Conservation (phyloP, 2,113 vertebrate species). For the Eurystomus gularis region DNA sequence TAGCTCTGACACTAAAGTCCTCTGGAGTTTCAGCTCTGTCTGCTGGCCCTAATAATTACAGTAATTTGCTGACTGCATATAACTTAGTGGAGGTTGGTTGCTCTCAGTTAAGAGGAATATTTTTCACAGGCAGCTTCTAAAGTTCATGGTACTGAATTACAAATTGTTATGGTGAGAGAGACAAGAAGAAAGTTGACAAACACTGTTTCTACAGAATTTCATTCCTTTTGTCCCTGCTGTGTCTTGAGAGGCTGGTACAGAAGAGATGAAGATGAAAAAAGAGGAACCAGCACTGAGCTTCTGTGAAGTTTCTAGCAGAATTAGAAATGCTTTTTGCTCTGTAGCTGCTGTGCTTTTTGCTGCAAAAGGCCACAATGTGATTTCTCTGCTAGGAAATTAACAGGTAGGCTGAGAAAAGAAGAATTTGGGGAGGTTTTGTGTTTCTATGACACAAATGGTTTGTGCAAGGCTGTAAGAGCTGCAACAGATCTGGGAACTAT, state of each 20-base stretch:
- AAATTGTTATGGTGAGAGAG: background rate
- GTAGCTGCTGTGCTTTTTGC: background rate
- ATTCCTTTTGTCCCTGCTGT: constrained; percentile 32
- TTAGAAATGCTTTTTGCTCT: background rate
- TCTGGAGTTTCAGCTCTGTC: constrained; percentile 61
- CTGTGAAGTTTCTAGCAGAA: background rate
- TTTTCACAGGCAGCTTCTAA: constrained; percentile 38
- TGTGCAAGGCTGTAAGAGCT: background rate
- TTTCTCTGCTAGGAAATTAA: background rate
- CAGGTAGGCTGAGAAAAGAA: background rate
- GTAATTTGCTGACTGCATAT: constrained; percentile 57
- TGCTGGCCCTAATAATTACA: constrained; percentile 62
- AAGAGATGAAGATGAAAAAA: constrained; percentile 4
- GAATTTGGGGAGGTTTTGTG: background rate
- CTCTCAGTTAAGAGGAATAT: constrained; percentile 28
- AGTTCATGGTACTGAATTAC: constrained; percentile 56
- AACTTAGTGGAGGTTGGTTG: constrained; percentile 54
- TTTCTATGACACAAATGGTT: background rate
- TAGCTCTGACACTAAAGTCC: constrained; percentile 63
- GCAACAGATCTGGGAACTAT: background rate
- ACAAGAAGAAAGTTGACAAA: constrained; percentile 54
- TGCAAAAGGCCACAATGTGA: background rate
- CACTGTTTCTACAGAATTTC: background rate
- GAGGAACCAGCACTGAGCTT: background rate
- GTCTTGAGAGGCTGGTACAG: background rate